Conservation (phyloP, 2,888 invertebrate species). For the Syrista parreyssii region DNA sequence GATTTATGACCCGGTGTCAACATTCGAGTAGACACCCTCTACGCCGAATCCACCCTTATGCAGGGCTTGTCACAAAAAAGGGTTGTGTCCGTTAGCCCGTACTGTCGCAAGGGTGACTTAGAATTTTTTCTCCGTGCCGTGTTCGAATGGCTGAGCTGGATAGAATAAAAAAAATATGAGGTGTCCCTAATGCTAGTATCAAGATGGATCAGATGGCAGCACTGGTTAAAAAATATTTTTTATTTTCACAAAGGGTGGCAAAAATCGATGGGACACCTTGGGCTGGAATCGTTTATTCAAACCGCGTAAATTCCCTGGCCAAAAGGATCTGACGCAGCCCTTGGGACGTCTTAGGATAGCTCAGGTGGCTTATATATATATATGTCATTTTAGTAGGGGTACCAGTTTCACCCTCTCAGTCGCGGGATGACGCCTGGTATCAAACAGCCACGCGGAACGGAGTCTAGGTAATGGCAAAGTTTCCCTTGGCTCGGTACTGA, state of each 20-base stretch:
- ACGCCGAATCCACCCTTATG: not conserved
- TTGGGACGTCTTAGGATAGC: not conserved
- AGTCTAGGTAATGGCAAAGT: constrained; percentile 34
- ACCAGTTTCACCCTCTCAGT: not conserved
- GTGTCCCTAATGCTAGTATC: too few species aligned
- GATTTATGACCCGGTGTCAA: not conserved
- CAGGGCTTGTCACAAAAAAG: not conserved
- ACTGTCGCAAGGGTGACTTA: not conserved
- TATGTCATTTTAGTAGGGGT: not conserved
- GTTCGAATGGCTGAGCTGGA: not conserved
- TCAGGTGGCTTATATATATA: not conserved
- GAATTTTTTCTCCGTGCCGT: not conserved
- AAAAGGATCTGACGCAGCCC: not conserved
- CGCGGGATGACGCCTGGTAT: not conserved
- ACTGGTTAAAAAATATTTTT: not conserved
- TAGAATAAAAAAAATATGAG: not conserved
- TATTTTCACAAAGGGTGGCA: not conserved
- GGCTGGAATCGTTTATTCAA: not conserved
- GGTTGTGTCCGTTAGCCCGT: not conserved
- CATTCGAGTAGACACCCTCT: not conserved
- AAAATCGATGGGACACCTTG: not conserved
- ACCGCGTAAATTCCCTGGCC: not conserved
- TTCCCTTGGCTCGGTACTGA: constrained; percentile 29
- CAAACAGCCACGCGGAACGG: not conserved
- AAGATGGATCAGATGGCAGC: not conserved